A percentile compares a stretch with the other conserved stretches of the same genome.
phyloP scores from a whole-genome alignment of 2,113 vertebrate species.

The Alces alces region DNA sequence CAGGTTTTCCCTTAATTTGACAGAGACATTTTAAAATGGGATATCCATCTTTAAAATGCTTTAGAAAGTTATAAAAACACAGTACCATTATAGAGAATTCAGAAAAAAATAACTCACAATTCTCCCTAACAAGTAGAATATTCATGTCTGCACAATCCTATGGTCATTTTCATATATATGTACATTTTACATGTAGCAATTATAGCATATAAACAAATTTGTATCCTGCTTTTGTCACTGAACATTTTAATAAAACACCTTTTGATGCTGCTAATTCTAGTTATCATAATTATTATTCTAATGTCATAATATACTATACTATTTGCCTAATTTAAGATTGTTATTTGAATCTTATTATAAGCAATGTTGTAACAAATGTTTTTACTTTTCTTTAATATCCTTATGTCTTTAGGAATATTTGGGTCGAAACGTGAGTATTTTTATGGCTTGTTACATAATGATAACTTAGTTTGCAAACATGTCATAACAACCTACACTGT shows the following conservation, averaged over 20 bases:
- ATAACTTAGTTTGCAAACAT: not conserved
- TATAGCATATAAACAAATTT: not conserved
- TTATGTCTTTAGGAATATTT: not conserved
- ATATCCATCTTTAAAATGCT: not conserved
- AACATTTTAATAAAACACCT: not conserved
- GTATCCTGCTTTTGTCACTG: not conserved
- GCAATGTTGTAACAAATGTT: not conserved
- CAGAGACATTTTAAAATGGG: not conserved
- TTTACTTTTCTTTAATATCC: not conserved
- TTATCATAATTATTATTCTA: constrained; percentile 7
- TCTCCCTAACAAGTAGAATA: not conserved
- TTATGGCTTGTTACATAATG: not conserved
- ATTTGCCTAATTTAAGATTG: constrained; percentile 7
- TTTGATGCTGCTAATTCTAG: not conserved
- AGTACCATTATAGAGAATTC: not conserved
- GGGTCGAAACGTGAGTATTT: not conserved
- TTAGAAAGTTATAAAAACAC: constrained; percentile 1
- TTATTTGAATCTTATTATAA: not conserved
- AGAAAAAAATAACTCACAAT: not conserved
- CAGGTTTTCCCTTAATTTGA: not conserved
- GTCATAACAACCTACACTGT: not conserved
- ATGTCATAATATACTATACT: not conserved
- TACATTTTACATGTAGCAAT: not conserved
- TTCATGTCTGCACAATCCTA: not conserved
- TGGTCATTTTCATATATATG: not conserved